Conservation (phyloP, 2,797 vertebrate genomes). For the Sebastolobus alascanus region DNA sequence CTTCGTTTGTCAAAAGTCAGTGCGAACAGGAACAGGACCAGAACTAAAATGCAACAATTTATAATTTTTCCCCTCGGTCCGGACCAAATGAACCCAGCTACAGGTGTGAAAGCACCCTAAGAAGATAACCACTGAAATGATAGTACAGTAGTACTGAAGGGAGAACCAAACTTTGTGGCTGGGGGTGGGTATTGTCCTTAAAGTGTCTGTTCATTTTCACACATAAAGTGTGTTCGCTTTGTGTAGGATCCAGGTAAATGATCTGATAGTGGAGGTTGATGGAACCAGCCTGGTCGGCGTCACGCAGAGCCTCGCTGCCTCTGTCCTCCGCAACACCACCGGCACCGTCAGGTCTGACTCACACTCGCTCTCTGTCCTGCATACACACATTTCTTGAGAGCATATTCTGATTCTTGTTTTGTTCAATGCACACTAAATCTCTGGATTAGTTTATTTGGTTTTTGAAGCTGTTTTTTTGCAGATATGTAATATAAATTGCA, state of each 20-base stretch:
- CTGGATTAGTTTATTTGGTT: neutral
- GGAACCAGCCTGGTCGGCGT: constrained; percentile 96
- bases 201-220: neutral
- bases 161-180: neutral
- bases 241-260: constrained; percentile 95
- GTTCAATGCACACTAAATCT: neutral
- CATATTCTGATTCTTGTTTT: neutral
- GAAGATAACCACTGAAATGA: neutral
- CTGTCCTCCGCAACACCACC: constrained; percentile 95
- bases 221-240: neutral
- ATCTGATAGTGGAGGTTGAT: constrained; percentile 96
- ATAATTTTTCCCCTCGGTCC: no score
- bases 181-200: neutral
- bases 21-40: no score
- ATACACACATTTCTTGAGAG: neutral
- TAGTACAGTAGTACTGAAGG: neutral
- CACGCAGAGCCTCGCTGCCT: constrained; percentile 95
- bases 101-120: no score
- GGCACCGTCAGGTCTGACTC: constrained; percentile 90
- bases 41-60: no score
- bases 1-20: no score
- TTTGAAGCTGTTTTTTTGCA: neutral
- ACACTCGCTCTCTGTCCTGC: neutral
- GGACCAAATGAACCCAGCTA: no score
- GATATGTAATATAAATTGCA: constrained; percentile 1